Conservation (phyloP, 2,888 invertebrate species). For the Slavum lentiscoides region DNA sequence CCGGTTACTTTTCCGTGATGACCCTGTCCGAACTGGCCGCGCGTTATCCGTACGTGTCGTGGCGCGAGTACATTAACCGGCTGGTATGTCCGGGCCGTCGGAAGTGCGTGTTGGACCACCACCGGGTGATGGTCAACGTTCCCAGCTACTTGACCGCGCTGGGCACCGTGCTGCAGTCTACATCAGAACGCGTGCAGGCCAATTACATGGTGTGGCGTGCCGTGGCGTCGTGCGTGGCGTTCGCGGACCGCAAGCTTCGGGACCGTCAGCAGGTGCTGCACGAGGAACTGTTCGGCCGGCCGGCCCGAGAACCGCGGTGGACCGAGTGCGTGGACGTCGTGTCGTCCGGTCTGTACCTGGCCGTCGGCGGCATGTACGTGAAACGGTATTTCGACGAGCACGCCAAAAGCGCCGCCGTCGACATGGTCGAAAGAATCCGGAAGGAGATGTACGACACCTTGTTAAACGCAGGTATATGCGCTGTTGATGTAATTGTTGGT, state of each 20-base stretch:
- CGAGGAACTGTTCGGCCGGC: slow-evolving; percentile 11
- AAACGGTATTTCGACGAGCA: slow-evolving; percentile 2
- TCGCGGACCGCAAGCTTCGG: background rate
- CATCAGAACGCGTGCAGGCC: slow-evolving; percentile 4
- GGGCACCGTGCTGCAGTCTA: background rate
- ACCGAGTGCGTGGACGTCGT: slow-evolving; percentile 38
- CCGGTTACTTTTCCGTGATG: background rate
- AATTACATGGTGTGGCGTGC: slow-evolving; percentile 37
- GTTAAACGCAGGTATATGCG: slow-evolving; percentile 9
- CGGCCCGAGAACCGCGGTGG: slow-evolving; percentile 19
- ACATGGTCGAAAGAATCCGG: slow-evolving; percentile 17
- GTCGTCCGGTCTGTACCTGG: slow-evolving; percentile 23
- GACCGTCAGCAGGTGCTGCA: slow-evolving; percentile 12
- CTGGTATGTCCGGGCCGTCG: background rate
- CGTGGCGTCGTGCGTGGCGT: slow-evolving; percentile 1
- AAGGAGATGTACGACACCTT: slow-evolving; percentile 22
- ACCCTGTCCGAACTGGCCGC: background rate
- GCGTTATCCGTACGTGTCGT: slow-evolving; percentile 4
- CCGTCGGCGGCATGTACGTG: slow-evolving; percentile 38
- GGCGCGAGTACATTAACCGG: slow-evolving; percentile 38
- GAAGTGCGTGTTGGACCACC: background rate
- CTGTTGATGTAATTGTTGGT: background rate
- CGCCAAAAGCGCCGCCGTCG: slow-evolving; percentile 12
- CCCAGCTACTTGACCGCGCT: slow-evolving; percentile 18
- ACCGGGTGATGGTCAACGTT: slow-evolving; percentile 12